Percentiles rank a stretch among this genome's conserved stretches.
phyloP scores from a whole-genome alignment of 2,888 invertebrate genomes.

The Phania funesta region DNA sequence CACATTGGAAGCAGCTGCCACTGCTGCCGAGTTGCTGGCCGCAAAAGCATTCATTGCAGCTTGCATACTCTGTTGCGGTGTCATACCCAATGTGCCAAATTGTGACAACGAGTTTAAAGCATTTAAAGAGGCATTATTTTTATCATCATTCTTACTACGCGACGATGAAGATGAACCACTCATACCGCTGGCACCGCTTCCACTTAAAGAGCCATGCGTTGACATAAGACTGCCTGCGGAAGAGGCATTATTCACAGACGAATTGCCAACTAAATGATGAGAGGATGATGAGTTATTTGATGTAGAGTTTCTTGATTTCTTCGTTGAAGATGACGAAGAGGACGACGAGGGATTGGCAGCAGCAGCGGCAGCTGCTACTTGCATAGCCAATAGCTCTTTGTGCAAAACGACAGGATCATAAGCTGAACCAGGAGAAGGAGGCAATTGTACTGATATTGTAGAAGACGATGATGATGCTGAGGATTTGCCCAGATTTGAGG shows the following conservation, averaged over 20 bases:
- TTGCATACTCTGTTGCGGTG: slow-evolving; percentile 80
- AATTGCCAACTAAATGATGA: slow-evolving; percentile 66
- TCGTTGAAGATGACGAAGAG: slow-evolving; percentile 71
- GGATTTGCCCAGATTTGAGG: slow-evolving; percentile 77
- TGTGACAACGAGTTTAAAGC: slow-evolving; percentile 80
- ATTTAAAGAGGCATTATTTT: slow-evolving; percentile 79
- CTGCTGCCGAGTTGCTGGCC: slow-evolving; percentile 75
- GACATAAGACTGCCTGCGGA: slow-evolving; percentile 75
- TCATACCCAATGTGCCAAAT: slow-evolving; percentile 79
- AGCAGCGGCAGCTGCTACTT: slow-evolving; percentile 79
- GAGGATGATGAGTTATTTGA: slow-evolving; percentile 58
- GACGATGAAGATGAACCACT: slow-evolving; percentile 60
- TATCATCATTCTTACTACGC: slow-evolving; percentile 76
- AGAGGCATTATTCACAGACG: slow-evolving; percentile 58
- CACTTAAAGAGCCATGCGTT: slow-evolving; percentile 71
- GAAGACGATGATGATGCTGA: slow-evolving; percentile 72
- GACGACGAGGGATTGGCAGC: slow-evolving; percentile 72
- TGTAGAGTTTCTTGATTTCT: slow-evolving; percentile 61
- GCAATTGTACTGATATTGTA: slow-evolving; percentile 68
- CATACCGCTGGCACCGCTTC: slow-evolving; percentile 63
- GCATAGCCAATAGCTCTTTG: slow-evolving; percentile 80
- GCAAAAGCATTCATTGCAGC: slow-evolving; percentile 81
- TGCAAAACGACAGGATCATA: slow-evolving; percentile 80
- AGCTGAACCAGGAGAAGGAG: slow-evolving; percentile 77
- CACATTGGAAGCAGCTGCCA: slow-evolving; percentile 67